These are phyloP conservation scores for Barnardius zonarius DNA, from an alignment of 2,113 vertebrate genomes.

Conservation along the genomic window DNA sequence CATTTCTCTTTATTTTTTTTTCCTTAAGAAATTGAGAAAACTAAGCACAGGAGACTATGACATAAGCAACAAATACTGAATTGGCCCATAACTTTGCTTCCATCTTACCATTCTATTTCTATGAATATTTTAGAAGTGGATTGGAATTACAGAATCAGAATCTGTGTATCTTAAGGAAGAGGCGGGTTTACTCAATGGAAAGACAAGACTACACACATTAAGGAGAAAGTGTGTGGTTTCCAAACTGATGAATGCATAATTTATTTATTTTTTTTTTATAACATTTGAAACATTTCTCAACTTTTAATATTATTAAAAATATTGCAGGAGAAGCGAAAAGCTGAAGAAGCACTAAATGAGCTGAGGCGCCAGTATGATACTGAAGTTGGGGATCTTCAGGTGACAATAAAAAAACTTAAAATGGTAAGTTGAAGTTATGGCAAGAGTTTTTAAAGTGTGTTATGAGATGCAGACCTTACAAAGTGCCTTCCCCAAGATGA, in stretches of 20 bases:
- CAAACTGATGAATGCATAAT: neutral
- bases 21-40: neutral
- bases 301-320: neutral
- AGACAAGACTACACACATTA: neutral
- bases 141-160: neutral
- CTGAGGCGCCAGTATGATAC: constrained; percentile 83
- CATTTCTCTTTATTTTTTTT: neutral
- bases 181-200: neutral
- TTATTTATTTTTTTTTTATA: neutral
- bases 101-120: neutral
- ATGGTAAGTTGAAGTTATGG: constrained; percentile 71
- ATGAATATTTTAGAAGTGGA: neutral
- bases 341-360: constrained; percentile 82
- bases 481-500: neutral
- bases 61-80: neutral
- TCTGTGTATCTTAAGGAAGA: neutral
- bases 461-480: neutral
- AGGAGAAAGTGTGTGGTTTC: neutral
- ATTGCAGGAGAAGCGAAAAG: constrained; percentile 82
- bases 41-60: neutral
- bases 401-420: constrained; percentile 89
- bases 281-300: neutral
- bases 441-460: neutral
- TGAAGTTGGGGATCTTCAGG: constrained; percentile 91
- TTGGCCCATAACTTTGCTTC: neutral